These are phyloP conservation scores for Capricornis sumatraensis DNA, from an alignment of 2,113 vertebrate genomes.

Conservation along the genomic window DNA sequence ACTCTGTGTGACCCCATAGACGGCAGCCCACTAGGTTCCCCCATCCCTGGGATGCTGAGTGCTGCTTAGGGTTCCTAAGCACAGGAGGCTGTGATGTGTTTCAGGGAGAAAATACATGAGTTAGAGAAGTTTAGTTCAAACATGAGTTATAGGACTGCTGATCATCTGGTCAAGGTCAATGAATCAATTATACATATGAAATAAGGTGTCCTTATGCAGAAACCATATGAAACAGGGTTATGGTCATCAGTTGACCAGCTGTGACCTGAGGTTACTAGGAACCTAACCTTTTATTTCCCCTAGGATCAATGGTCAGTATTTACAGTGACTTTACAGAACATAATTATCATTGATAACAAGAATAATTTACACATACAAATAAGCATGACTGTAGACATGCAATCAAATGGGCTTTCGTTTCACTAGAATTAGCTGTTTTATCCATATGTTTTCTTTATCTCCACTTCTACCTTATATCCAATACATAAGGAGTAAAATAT, in stretches of 20 bases:
- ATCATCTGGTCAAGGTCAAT: neutral
- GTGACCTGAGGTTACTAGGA: neutral
- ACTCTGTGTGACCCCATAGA: too few relatives aligned
- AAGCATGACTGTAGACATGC: neutral
- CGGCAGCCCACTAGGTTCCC: fast-evolving
- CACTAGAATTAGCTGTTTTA: neutral
- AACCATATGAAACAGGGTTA: neutral
- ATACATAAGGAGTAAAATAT: neutral
- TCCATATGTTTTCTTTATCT: neutral
- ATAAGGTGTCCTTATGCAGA: neutral
- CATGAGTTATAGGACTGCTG: fast-evolving
- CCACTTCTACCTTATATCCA: neutral
- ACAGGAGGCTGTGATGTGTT: neutral
- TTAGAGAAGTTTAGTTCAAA: neutral
- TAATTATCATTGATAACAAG: neutral
- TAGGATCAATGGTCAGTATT: neutral
- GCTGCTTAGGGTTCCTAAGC: neutral
- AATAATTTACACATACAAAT: neutral
- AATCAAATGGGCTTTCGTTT: neutral
- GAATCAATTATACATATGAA: neutral
- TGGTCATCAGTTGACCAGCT: neutral
- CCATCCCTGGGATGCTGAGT: neutral
- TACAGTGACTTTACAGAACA: neutral
- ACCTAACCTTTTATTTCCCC: neutral
- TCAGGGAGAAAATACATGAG: neutral